phyloP scores from a whole-genome alignment of 2,797 vertebrate genomes.

The Danio choprae region DNA sequence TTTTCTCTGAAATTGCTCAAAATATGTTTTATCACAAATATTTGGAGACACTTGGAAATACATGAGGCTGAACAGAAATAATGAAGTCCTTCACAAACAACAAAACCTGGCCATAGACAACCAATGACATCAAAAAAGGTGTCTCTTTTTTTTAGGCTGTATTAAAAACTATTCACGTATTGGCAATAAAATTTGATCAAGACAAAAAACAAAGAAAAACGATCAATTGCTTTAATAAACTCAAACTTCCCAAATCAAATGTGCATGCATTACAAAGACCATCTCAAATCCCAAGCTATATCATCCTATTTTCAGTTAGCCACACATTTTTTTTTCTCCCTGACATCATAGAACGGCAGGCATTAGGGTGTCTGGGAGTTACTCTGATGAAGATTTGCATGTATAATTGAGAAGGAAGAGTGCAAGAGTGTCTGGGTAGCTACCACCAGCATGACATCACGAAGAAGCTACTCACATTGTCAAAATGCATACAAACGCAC shows the following conservation, averaged over 20 bases:
- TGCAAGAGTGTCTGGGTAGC: conserved; percentile 14
- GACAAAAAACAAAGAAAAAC: too few relatives aligned
- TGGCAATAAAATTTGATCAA: too few relatives aligned
- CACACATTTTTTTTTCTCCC: neutral
- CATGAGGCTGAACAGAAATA: too few relatives aligned
- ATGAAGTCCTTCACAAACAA: too few relatives aligned
- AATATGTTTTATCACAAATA: too few relatives aligned
- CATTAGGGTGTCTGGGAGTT: conserved; percentile 26
- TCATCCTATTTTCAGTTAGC: neutral
- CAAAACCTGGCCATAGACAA: too few relatives aligned
- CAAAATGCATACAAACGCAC: conserved; percentile 32
- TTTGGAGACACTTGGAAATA: too few relatives aligned
- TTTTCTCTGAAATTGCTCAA: too few relatives aligned
- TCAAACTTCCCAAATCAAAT: neutral
- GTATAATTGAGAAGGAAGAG: conserved; percentile 47
- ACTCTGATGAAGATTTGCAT: conserved; percentile 52
- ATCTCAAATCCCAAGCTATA: neutral
- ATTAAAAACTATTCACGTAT: too few relatives aligned
- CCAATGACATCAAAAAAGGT: too few relatives aligned
- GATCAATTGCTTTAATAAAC: neutral
- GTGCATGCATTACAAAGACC: neutral
- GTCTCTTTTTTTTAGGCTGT: too few relatives aligned
- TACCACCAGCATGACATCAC: conserved; percentile 26
- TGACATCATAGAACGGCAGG: conserved; percentile 9
- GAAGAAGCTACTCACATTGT: conserved; percentile 2